Conservation (phyloP, 1,140 invertebrate genomes). For the Acromyrmex echinatior region DNA sequence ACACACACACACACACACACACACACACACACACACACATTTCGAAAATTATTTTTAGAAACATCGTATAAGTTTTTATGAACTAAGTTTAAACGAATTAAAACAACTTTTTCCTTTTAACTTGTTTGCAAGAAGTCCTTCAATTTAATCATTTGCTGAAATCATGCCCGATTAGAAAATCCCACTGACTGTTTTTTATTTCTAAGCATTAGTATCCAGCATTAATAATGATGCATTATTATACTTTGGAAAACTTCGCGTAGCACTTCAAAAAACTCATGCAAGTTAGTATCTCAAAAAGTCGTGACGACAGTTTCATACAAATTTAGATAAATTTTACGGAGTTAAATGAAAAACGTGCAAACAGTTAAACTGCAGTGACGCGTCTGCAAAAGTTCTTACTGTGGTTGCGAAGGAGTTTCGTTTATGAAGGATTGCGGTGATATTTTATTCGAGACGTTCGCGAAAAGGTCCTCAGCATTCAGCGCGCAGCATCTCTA, state of each 20-base stretch:
- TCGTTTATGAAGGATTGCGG: conserved; percentile 15
- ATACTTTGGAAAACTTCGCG: conserved; percentile 1
- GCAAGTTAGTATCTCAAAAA: neutral
- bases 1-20: neutral
- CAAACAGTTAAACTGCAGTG: neutral
- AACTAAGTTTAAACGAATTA: neutral
- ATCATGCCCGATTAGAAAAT: neutral
- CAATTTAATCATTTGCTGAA: neutral
- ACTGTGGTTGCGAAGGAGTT: conserved; percentile 40
- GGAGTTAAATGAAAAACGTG: conserved; percentile 2
- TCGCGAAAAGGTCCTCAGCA: conserved; percentile 7
- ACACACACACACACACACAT: neutral
- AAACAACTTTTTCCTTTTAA: neutral
- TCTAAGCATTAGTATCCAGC: neutral
- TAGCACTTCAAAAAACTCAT: neutral
- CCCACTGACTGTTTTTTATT: neutral
- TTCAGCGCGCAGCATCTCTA: conserved; percentile 6
- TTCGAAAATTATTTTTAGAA: neutral
- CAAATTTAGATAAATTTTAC: conserved; percentile 29
- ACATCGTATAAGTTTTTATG: neutral
- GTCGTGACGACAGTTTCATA: neutral
- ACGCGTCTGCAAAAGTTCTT: conserved; percentile 8
- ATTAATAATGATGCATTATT: neutral
- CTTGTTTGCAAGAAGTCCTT: neutral
- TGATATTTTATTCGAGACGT: conserved; percentile 31